Base-by-base conservation (phyloP, 1,140 invertebrate species). In the Trichogramma pretiosum region DNA sequence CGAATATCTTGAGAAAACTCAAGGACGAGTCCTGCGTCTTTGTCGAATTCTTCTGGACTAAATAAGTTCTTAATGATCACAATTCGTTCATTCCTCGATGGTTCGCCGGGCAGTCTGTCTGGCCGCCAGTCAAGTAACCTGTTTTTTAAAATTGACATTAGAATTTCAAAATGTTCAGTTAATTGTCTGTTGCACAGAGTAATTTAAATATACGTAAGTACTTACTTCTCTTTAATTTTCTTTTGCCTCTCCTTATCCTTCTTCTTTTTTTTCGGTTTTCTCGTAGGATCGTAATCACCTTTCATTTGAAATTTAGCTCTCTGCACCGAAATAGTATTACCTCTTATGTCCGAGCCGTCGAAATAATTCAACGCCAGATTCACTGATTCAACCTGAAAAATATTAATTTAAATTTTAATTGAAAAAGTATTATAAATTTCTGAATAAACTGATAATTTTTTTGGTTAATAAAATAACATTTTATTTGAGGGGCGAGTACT, bases 31-130 rank as follows among this genome's bases (percentile, higher is more conserved):
- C 83, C 77, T 1, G 94, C 89, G 54, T 96, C 84, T 46, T 81
- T 79, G 70, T 95, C 88, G 72, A 99, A 98, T 56, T 93, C 83
- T 52, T 82, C 76, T 0, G 92, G 85, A 46, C 84, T 80, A 72
- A 99, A 99, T 19, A 97, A 78, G 72, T 98, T 96, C 61, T 93
- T 93, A 0, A 99, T 79, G 26, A 99, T 85, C 1, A 99, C 91
- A 34, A 91, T 80, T 59, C 82, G 84, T 62, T 99, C 95, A 64
- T 87, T 81, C 62, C 92, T 93, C 0, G 80, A 73, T 40, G 92
- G 78, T 59, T 90, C 84, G 2, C 87, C 88, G 21, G 82, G 69
- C 57, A 89, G 74, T 67, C 91, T 91, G 51, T 98, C 93, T 3
- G 94, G 93, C 56, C 87, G 76, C 96, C 96, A 99, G 64, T 93